Base-by-base conservation (phyloP, 2,797 vertebrate genomes). In the Pangasius larnaudii region DNA sequence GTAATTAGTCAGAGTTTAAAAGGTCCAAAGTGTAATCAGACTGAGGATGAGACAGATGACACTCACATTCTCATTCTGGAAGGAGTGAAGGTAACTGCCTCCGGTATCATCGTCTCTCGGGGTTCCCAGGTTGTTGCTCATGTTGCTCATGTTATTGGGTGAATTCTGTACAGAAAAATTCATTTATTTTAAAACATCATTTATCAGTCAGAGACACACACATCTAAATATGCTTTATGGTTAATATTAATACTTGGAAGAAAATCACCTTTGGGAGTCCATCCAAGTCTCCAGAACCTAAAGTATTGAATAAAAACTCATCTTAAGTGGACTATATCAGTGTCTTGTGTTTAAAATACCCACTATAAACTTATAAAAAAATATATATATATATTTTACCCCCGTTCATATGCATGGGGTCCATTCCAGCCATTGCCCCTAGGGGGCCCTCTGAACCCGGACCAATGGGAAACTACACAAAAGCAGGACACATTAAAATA, bases 101-200 rank as follows among this genome's bases (percentile, higher is more conserved):
- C 98, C 98, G 92, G 99, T 96, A 94, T 99, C 97, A 24, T 99
- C 98, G 90, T 99, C 98, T 93, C 98, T 96, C 36, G 98, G 98
- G 95, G 98, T 99, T 93, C 98, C 98, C 56, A 98, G 98, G 92
- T 98, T 98, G 95, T 99, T 99, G 95, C 97, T 99, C 97, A 99
- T 99, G 97, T 98, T 98, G 97, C 98, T 99, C 98, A 99, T 98
- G 97, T 99, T 99, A 97, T 99, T 99, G 95, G 98, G 98, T 95
- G 98, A 99, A 96, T 99, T 99, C 98, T 99, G 94, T 2, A 0
- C 82, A 69, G 91, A 90, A 88, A 13, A 22, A 27, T 79, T 56
- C 0, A 56, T 59, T 59, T 14, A 42, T 42, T 42, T 42, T 42
- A 88, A 84, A 36, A 51, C n/a, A 51, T 6, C 10, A 56, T 33